Percentiles rank a stretch among this genome's conserved stretches.
Conservation (phyloP, 2,888 invertebrate species). For the Cantharis rufa region DNA sequence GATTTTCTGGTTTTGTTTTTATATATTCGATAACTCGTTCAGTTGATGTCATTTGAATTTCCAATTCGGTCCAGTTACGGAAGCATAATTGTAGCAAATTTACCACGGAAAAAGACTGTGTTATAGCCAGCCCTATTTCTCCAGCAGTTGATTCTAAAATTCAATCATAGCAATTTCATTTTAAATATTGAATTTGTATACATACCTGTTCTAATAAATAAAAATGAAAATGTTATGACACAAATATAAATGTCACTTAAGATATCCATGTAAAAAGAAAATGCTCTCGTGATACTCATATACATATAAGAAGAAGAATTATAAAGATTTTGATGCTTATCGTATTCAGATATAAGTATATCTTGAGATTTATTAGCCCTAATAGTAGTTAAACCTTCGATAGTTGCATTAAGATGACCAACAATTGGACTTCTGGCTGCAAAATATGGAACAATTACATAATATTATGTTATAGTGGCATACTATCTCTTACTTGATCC, state of each 20-base stretch:
- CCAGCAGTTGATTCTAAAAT: neutral
- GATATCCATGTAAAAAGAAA: neutral
- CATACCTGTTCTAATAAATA: slow-evolving; percentile 1
- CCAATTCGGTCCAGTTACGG: neutral
- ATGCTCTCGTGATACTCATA: slow-evolving; percentile 38
- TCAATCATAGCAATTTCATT: neutral
- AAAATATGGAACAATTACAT: neutral
- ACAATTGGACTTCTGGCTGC: slow-evolving; percentile 39
- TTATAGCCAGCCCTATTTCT: neutral
- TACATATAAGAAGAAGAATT: slow-evolving; percentile 49
- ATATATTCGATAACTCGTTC: neutral
- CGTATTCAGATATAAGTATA: slow-evolving; percentile 47
- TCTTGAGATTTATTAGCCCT: slow-evolving; percentile 47
- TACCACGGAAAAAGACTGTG: neutral
- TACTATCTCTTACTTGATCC: slow-evolving; percentile 62
- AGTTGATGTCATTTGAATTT: neutral
- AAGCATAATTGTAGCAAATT: neutral
- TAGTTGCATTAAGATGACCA: slow-evolving; percentile 50
- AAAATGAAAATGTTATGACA: neutral
- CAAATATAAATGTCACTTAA: neutral
- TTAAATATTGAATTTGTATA: too few species aligned
- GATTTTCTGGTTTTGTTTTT: neutral
- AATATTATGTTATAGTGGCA: too few species aligned
- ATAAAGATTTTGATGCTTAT: slow-evolving; percentile 49
- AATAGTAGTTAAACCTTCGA: slow-evolving; percentile 53